These are phyloP conservation scores for Cardinalis cardinalis DNA, from an alignment of 2,113 vertebrate species.

Conservation along the genomic window DNA sequence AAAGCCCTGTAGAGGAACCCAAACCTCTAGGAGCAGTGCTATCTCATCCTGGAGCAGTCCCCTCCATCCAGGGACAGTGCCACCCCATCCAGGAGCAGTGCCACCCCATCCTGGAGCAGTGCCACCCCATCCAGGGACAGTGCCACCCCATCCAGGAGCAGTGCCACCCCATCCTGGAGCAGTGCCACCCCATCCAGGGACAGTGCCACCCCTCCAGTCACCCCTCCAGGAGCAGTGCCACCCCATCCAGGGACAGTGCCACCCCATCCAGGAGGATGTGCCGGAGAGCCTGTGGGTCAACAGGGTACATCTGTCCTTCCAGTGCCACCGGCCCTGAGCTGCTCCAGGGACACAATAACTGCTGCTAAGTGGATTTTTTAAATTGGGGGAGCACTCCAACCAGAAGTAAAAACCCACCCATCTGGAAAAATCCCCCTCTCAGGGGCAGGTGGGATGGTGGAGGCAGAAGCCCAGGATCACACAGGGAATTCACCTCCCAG, in stretches of 20 bases:
- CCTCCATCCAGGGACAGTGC: no score
- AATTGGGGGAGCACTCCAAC: rapidly evolving
- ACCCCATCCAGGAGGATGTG: slow-evolving; percentile 4
- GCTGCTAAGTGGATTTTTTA: not conserved
- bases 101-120: not conserved
- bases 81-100: no score
- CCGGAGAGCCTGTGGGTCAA: slow-evolving; percentile 66
- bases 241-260: no score
- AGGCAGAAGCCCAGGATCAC: not conserved
- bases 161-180: no score
- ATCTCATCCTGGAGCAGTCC: no score
- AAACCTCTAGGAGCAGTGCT: no score
- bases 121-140: slow-evolving; percentile 50
- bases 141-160: no score
- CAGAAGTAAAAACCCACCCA: not conserved
- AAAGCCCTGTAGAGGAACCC: slow-evolving; percentile 34
- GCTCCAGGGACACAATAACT: not conserved
- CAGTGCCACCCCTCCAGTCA: no score
- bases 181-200: no score
- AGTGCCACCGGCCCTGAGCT: not conserved
- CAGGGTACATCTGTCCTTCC: slow-evolving; percentile 21
- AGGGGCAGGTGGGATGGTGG: not conserved
- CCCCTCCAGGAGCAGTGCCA: no score
- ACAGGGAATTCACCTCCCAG: not conserved
- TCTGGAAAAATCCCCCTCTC: not conserved